phyloP scores from a whole-genome alignment of 2,888 invertebrate genomes.

The Antitype chi region DNA sequence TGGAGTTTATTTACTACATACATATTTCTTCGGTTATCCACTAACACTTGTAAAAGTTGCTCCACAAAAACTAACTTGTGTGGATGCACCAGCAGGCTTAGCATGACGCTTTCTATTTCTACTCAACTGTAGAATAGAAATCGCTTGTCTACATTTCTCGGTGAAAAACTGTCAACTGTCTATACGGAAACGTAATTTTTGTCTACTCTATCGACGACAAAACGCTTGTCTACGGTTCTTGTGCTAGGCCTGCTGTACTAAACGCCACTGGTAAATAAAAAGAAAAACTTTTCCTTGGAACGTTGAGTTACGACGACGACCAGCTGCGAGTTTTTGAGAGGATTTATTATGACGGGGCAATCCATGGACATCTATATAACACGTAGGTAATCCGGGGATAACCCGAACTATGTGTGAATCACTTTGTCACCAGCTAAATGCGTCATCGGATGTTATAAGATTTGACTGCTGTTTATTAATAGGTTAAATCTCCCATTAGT shows the following conservation, averaged over 20 bases:
- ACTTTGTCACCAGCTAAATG: background rate
- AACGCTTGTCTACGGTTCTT: too few relatives aligned
- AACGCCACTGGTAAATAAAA: background rate
- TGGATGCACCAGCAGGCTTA: too few relatives aligned
- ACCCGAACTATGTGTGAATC: background rate
- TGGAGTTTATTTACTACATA: background rate
- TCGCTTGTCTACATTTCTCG: too few relatives aligned
- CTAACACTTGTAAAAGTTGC: too few relatives aligned
- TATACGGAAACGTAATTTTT: too few relatives aligned
- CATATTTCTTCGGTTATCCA: too few relatives aligned
- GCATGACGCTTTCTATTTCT: too few relatives aligned
- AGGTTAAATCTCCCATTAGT: background rate
- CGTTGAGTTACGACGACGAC: background rate
- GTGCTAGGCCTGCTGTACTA: too few relatives aligned
- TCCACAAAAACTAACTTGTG: too few relatives aligned
- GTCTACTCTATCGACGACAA: too few relatives aligned
- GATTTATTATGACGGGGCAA: background rate
- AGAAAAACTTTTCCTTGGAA: background rate
- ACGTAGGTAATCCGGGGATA: background rate
- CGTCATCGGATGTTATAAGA: conserved; percentile 8
- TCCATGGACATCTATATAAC: background rate
- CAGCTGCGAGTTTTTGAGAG: background rate
- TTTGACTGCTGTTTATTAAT: background rate
- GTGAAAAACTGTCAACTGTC: too few relatives aligned
- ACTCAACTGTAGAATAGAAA: too few relatives aligned